phyloP scores from a whole-genome alignment of 2,113 vertebrate species.

The Chionomys nivalis region DNA sequence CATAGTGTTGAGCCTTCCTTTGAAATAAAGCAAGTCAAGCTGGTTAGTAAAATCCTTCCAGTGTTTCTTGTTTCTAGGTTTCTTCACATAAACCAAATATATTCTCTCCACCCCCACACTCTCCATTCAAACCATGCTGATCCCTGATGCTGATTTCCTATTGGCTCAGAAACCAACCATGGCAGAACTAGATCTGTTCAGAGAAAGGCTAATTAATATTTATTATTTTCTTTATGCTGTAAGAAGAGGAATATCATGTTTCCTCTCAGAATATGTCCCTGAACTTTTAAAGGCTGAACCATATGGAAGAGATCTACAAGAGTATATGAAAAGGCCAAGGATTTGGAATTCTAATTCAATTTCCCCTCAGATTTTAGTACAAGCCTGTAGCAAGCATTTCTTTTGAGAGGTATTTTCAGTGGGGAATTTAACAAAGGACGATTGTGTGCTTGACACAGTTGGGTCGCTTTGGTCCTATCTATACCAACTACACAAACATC shows the following conservation, averaged over 20 bases:
- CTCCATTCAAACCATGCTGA: not conserved
- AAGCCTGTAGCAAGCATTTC: conserved; percentile 71
- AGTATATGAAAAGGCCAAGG: conserved; percentile 65
- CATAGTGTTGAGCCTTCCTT: not conserved
- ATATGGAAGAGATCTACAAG: conserved; percentile 81
- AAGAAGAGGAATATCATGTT: conserved; percentile 72
- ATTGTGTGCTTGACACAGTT: conserved; percentile 40
- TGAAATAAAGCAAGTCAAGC: conserved; percentile 27
- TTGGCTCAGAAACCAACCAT: not conserved
- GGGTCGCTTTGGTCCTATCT: conserved; percentile 12
- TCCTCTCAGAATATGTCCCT: conserved; percentile 61
- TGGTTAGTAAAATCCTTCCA: not conserved
- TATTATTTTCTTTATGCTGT: conserved; percentile 62
- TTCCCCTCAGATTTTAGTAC: conserved; percentile 75
- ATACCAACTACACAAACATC: conserved; percentile 51
- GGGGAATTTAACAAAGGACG: conserved; percentile 60
- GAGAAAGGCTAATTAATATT: conserved; percentile 68
- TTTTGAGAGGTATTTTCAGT: conserved; percentile 63
- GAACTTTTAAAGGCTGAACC: conserved; percentile 67
- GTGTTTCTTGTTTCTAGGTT: not conserved
- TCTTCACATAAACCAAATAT: not conserved
- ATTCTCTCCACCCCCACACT: not conserved
- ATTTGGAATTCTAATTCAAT: conserved; percentile 80
- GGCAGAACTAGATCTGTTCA: conserved; percentile 36
- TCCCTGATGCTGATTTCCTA: not conserved